Percentiles rank a stretch among this genome's conserved stretches.
phyloP scores from a whole-genome alignment of 64 coral and sea anemone species.

The Porites australiensis region DNA sequence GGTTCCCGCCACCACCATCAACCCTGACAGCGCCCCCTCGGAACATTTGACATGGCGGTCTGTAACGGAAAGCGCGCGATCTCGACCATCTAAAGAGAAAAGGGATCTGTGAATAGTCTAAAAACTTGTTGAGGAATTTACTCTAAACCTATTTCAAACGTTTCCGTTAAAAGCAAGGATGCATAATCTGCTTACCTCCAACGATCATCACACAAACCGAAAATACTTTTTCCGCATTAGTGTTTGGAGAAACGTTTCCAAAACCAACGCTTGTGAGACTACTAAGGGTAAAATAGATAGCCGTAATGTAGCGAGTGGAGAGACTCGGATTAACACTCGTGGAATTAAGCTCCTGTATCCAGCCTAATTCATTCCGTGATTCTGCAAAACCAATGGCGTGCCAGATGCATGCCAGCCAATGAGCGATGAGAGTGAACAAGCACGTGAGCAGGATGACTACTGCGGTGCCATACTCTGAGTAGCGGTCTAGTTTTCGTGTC shows the following conservation, averaged over 20 bases:
- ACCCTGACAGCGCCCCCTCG: no score
- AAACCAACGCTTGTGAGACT: constrained; percentile 97
- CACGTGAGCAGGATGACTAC: constrained; percentile 92
- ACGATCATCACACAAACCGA: constrained; percentile 94
- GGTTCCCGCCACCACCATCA: no score
- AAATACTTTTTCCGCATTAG: constrained; percentile 89
- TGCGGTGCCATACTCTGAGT: constrained; percentile 96
- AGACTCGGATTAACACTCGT: background rate
- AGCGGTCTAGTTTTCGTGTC: constrained; percentile 94
- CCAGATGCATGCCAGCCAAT: constrained; percentile 99
- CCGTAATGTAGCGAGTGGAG: constrained; percentile 81
- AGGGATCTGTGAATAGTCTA: no score
- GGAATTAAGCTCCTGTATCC: constrained; percentile 61
- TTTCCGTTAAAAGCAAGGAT: background rate
- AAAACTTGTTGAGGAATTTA: background rate
- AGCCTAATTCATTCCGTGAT: constrained; percentile 49
- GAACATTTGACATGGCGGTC: no score
- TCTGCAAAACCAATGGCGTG: constrained; percentile 85
- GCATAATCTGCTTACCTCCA: constrained; percentile 72
- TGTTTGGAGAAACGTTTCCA: constrained; percentile 95
- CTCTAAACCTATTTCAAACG: no score
- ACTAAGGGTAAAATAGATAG: constrained; percentile 88
- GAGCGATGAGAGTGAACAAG: constrained; percentile 86
- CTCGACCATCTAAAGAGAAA: no score
- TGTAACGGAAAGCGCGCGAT: no score